Evolutionary conservation across 35 echinoderm and acorn worm species (phyloP).

Genomic region (Strongylocentrotus purpuratus): DNA sequence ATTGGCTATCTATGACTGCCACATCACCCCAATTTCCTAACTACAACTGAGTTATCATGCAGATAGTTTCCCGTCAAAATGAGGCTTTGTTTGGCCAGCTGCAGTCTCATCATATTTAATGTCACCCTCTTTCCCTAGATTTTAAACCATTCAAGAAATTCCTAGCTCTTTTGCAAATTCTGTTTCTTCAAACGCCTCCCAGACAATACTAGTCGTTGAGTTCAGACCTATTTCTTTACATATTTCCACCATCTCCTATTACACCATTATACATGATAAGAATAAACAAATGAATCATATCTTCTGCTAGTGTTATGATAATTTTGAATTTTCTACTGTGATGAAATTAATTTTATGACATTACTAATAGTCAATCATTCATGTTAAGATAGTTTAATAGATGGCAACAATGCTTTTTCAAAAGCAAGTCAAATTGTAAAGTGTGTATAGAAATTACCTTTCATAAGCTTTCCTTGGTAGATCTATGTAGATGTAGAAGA

Average conservation of each 20-base stretch:
- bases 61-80: slow-evolving; percentile 4
- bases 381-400: neutral
- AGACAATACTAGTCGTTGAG: neutral
- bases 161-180: neutral
- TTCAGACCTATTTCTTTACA: neutral
- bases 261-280: too few species aligned
- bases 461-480: neutral
- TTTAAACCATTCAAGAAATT: neutral
- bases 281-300: too few species aligned
- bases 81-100: neutral
- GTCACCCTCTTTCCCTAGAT: neutral
- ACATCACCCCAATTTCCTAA: neutral
- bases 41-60: neutral
- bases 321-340: neutral
- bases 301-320: neutral
- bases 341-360: neutral
- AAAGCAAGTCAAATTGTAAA: too few species aligned
- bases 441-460: too few species aligned
- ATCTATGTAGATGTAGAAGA: neutral
- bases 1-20: neutral
- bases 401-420: too few species aligned
- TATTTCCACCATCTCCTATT: too few species aligned
- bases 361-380: neutral
- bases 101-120: slow-evolving; percentile 18
- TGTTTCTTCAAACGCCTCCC: neutral